Base-by-base conservation (phyloP, 1,140 invertebrate genomes). In the Chironomus striatipennis region DNA sequence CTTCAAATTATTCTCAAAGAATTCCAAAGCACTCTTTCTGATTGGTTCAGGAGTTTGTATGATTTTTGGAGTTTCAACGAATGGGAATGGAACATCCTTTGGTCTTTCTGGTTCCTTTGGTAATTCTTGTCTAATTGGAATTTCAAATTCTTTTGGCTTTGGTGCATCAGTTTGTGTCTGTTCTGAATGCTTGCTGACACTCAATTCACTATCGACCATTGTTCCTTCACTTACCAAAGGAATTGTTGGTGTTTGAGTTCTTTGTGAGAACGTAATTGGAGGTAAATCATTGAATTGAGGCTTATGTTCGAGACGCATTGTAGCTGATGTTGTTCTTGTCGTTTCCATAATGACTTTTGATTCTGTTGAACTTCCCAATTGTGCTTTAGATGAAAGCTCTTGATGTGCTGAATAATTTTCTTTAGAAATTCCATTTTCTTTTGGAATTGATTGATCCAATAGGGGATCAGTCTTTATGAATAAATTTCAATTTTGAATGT, bases 271-370 rank as follows among this genome's bases (percentile, higher is more conserved):
- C 65, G 20, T 75, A 64, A 81, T 75, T 76, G 78, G 77, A n/a
- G 80, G 80, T 76, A 82, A 79, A 75, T 82, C 81, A 73, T 80
- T 76, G 57, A 78, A 79, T 21, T 78, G 77, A 77, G 80, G 79
- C 76, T 82, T 82, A 77, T 82, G 81, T 77, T 82, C 81, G 79
- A 82, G 79, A 78, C 80, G 81, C 79, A 82, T 82, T 70, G 81
- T 82, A 78, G 81, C 80, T 78, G 81, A 81, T 75, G 81, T 82
- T 74, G 80, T 82, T 78, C 80, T 80, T 81, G 79, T 80, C 79
- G 81, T 81, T 79, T 82, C 80, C 79, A 80, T 82, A 76, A 80
- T 80, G 47, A 82, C 79, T 76, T 81, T 82, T 77, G 81, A 80
- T 78, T 82, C 81, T 75, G 79, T 79, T 73, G 81, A 76, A 77